Percentiles rank a stretch among this genome's conserved stretches.
Conservation (phyloP, 2,888 invertebrate species). For the Coenonympha arcania region DNA sequence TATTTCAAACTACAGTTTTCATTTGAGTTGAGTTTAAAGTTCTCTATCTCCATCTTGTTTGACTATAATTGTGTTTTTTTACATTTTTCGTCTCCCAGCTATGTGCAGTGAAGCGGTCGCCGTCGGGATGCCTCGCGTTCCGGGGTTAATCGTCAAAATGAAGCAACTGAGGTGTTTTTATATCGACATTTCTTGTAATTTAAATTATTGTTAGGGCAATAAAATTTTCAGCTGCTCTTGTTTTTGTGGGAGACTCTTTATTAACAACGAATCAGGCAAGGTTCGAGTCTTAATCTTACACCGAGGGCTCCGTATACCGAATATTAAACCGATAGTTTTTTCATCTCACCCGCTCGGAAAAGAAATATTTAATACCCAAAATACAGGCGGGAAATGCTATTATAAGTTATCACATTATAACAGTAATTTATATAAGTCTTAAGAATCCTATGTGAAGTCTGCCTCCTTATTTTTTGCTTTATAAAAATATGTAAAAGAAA, state of each 20-base stretch:
- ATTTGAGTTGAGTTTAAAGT: neutral
- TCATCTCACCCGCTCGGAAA: too few species aligned
- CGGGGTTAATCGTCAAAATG: conserved; percentile 17
- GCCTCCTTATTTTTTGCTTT: too few species aligned
- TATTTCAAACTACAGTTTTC: neutral
- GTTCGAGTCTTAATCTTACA: too few species aligned
- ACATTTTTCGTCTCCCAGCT: conserved; percentile 40
- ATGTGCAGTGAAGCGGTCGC: conserved; percentile 37
- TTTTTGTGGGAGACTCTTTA: neutral
- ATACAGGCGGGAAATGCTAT: too few species aligned
- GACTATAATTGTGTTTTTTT: conserved; percentile 9
- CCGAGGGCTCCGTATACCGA: too few species aligned
- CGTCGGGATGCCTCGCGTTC: conserved; percentile 12
- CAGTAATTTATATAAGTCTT: too few species aligned
- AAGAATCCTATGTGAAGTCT: too few species aligned
- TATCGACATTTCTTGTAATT: conserved; percentile 13
- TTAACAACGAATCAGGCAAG: neutral
- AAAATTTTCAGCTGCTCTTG: conserved; percentile 7
- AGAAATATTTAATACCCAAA: too few species aligned
- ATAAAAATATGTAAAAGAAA: too few species aligned
- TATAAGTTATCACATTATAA: too few species aligned
- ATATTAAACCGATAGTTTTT: too few species aligned
- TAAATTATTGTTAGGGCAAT: conserved; percentile 2
- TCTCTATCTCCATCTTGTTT: neutral
- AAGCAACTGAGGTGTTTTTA: conserved; percentile 20